Conservation (phyloP, 2,888 invertebrate species). For the Eumacrocentrus americanus region DNA sequence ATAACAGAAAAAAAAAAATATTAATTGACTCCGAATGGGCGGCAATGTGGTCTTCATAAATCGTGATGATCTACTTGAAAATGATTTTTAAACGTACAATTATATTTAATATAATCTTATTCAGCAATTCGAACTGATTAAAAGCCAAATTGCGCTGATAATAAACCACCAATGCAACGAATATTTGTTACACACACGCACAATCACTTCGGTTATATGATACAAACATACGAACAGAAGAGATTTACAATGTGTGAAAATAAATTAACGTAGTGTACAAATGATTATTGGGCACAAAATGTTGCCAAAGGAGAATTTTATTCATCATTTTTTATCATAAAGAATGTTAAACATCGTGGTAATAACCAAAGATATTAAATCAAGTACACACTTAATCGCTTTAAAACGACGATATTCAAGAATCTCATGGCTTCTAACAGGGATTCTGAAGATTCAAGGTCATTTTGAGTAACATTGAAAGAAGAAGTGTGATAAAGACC, state of each 20-base stretch:
- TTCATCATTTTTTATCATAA: conserved; percentile 41
- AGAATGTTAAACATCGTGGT: conserved; percentile 37
- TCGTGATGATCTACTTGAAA: too few species aligned
- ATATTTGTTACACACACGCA: conserved; percentile 32
- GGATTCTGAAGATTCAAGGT: conserved; percentile 9
- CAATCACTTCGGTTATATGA: too few species aligned
- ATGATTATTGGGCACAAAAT: conserved; percentile 40
- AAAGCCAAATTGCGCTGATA: conserved; percentile 10
- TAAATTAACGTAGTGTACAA: conserved; percentile 16
- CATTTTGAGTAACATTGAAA: background rate
- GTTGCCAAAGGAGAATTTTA: conserved; percentile 52
- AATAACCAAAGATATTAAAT: conserved; percentile 43
- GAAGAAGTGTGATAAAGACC: conserved; percentile 18
- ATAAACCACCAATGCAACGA: conserved; percentile 32
- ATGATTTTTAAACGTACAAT: too few species aligned
- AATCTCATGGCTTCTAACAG: too few species aligned
- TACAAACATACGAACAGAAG: too few species aligned
- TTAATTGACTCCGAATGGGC: too few species aligned
- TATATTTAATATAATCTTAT: too few species aligned
- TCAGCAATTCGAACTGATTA: too few species aligned
- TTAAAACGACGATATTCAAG: too few species aligned
- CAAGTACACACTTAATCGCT: background rate
- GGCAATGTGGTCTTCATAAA: too few species aligned
- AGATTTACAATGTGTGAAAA: background rate
- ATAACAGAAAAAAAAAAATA: background rate